Percentiles rank a stretch among this genome's conserved stretches.
Evolutionary conservation across 2,113 vertebrate genomes (phyloP).

Genomic region (Peromyscus maniculatus): DNA sequence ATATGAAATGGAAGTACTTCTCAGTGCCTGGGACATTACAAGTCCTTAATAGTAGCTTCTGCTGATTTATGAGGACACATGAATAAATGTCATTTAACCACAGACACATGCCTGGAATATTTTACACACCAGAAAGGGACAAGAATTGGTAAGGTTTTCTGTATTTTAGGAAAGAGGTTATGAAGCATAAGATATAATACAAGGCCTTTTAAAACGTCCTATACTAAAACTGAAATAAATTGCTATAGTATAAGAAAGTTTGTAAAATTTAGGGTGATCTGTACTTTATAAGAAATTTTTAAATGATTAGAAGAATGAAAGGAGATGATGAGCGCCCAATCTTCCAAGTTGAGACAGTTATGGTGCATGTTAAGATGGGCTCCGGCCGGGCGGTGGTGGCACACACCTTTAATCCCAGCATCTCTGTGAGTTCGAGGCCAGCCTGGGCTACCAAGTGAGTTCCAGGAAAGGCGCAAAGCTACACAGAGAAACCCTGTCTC

Average conservation of each 20-base stretch:
- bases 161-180: neutral
- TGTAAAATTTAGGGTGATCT: conserved; percentile 3
- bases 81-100: neutral
- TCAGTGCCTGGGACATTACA: neutral
- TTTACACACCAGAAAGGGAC: neutral
- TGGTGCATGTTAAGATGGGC: neutral
- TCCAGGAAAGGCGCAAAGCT: no score
- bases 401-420: no score
- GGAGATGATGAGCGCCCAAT: neutral
- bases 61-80: neutral
- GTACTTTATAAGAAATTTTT: conserved; percentile 10
- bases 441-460: no score
- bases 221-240: conserved; percentile 18
- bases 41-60: neutral
- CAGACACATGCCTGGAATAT: neutral
- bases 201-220: neutral
- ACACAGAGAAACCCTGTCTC: no score
- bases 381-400: no score
- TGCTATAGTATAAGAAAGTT: neutral
- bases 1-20: conserved; percentile 26
- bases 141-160: neutral
- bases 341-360: neutral
- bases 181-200: neutral
- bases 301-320: neutral
- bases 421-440: no score